Conservation (phyloP, 2,113 vertebrate genomes). For the Odontophorus gujanensis region DNA sequence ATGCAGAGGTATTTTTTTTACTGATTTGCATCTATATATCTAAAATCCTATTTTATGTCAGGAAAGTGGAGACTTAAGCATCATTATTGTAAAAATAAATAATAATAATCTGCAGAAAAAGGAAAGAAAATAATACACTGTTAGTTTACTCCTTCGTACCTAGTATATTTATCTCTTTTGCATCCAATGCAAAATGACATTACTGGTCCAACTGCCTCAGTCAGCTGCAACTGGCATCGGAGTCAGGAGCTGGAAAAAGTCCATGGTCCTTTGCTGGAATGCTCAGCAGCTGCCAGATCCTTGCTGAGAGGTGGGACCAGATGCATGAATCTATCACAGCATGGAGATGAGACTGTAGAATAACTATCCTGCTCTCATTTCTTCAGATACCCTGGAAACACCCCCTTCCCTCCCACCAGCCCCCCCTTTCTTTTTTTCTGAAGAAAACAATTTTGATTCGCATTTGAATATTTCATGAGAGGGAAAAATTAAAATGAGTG, state of each 20-base stretch:
- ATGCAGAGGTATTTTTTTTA: not conserved
- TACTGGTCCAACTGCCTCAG: not conserved
- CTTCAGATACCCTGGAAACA: not conserved
- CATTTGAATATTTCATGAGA: not conserved
- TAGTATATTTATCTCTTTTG: not conserved
- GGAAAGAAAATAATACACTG: not conserved
- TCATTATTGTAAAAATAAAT: not conserved
- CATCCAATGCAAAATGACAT: not conserved
- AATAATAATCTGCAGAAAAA: not conserved
- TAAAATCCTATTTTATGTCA: not conserved
- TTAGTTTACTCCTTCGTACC: not conserved
- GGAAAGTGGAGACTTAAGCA: not conserved
- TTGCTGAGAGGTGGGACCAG: slow-evolving; percentile 3
- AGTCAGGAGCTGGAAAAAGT: slow-evolving; percentile 10
- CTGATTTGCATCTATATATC: not conserved
- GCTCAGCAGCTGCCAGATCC: slow-evolving; percentile 17
- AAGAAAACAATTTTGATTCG: not conserved
- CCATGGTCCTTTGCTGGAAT: not conserved
- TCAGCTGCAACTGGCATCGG: not conserved
- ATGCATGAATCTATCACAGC: not conserved
- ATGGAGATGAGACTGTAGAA: not conserved
- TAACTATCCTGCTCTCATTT: not conserved
- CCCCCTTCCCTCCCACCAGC: accelerated
- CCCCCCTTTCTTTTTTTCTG: not conserved
- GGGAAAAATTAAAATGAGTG: not conserved